These are phyloP conservation scores for Melanotaenia maccullochi DNA, from an alignment of 2,797 vertebrate genomes.

Conservation along the genomic window DNA sequence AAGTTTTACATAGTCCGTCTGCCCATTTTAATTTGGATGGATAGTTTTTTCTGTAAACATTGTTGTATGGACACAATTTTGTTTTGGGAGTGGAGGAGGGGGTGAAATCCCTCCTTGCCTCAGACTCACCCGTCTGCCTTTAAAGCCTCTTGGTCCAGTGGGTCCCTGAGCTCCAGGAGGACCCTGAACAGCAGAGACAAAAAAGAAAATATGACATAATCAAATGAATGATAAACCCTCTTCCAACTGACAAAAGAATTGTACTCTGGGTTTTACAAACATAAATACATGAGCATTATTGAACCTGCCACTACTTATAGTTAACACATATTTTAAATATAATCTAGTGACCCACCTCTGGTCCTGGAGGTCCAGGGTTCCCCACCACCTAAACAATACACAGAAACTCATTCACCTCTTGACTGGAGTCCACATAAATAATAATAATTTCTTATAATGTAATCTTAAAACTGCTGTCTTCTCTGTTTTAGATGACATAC, in stretches of 20 bases:
- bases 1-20: no score
- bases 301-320: background rate
- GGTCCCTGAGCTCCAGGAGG: conserved; percentile 90
- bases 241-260: background rate
- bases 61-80: no score
- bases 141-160: conserved; percentile 89
- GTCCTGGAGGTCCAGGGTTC: conserved; percentile 86
- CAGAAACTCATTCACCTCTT: background rate
- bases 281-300: background rate
- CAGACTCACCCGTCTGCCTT: conserved; percentile 89
- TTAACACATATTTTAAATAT: background rate
- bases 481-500: conserved; percentile 58
- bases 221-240: background rate
- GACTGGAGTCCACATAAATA: background rate
- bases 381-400: conserved; percentile 85
- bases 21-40: no score
- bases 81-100: no score
- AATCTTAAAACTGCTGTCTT: background rate
- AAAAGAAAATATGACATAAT: background rate
- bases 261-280: background rate
- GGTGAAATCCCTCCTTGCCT: no score
- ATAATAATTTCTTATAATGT: no score
- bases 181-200: conserved; percentile 79
- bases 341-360: conserved; percentile 79
- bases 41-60: no score